Evolutionary conservation across 2,888 invertebrate genomes (phyloP).

Genomic region (Leucophora obtusa): DNA sequence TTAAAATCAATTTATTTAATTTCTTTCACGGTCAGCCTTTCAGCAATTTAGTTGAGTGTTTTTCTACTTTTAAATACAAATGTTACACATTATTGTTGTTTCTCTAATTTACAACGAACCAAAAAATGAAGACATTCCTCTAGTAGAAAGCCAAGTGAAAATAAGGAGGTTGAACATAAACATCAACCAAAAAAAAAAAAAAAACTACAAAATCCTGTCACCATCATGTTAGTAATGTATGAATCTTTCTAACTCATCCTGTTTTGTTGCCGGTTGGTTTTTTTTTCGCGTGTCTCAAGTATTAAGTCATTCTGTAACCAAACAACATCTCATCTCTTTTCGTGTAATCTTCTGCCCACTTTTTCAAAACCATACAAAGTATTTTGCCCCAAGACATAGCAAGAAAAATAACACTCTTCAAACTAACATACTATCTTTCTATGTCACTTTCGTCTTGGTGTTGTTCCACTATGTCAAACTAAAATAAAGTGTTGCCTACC

Average conservation of each 20-base stretch:
- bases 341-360: not conserved
- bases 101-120: not conserved
- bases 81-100: not conserved
- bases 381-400: conserved; percentile 21
- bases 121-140: conserved; percentile 14
- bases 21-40: no score
- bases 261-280: not conserved
- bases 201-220: conserved; percentile 20
- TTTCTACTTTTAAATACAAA: not conserved
- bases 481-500: not conserved
- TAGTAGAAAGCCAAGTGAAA: not conserved
- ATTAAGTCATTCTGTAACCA: conserved; percentile 18
- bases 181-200: not conserved
- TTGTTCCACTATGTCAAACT: conserved; percentile 42
- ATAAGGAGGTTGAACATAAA: not conserved
- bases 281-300: conserved; percentile 24
- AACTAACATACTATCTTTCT: conserved; percentile 10
- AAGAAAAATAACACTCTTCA: not conserved
- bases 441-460: conserved; percentile 21
- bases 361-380: conserved; percentile 19
- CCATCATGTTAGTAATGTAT: conserved; percentile 25
- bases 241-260: conserved; percentile 11
- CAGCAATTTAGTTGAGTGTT: not conserved
- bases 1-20: no score
- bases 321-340: not conserved